These are phyloP conservation scores for Megalopta genalis DNA, from an alignment of 1,140 invertebrate genomes.

Conservation along the genomic window DNA sequence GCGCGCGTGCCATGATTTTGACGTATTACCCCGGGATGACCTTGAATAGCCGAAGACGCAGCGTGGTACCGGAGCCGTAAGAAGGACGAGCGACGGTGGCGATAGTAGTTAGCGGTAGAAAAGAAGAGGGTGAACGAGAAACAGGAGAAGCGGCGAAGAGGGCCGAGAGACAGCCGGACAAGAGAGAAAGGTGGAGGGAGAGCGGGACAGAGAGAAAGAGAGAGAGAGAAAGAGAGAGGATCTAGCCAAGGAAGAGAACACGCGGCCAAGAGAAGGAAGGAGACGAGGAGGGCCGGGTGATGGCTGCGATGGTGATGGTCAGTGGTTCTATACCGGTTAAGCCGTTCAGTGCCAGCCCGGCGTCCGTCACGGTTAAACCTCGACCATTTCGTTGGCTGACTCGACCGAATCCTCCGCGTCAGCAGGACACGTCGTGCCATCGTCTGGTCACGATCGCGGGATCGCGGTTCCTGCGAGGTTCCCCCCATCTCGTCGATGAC, in stretches of 20 bases:
- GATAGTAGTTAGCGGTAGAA: constrained; percentile 62
- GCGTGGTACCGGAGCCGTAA: constrained; percentile 57
- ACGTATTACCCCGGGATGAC: constrained; percentile 65
- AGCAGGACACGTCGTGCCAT: constrained; percentile 8
- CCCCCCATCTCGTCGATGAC: not conserved
- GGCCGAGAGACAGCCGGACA: constrained; percentile 2
- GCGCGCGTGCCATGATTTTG: constrained; percentile 58
- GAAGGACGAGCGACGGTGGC: constrained; percentile 67
- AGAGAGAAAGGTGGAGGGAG: constrained; percentile 9
- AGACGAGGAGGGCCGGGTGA: constrained; percentile 60
- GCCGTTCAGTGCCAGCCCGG: constrained; percentile 73
- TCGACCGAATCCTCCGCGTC: constrained; percentile 21
- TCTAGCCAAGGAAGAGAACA: constrained; percentile 31
- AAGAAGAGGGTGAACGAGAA: constrained; percentile 38
- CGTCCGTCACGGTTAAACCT: constrained; percentile 71
- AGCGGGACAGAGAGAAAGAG: constrained; percentile 9
- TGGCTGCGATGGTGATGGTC: constrained; percentile 64
- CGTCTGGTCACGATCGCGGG: not conserved
- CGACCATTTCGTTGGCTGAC: constrained; percentile 44
- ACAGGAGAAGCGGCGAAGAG: not conserved
- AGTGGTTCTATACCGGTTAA: constrained; percentile 68
- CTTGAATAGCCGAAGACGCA: constrained; percentile 66
- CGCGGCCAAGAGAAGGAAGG: constrained; percentile 38
- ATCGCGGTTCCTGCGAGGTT: not conserved
- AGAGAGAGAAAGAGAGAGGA: constrained; percentile 13